phyloP scores from a whole-genome alignment of 2,797 vertebrate species.

The Scolopax bukidnonensis region DNA sequence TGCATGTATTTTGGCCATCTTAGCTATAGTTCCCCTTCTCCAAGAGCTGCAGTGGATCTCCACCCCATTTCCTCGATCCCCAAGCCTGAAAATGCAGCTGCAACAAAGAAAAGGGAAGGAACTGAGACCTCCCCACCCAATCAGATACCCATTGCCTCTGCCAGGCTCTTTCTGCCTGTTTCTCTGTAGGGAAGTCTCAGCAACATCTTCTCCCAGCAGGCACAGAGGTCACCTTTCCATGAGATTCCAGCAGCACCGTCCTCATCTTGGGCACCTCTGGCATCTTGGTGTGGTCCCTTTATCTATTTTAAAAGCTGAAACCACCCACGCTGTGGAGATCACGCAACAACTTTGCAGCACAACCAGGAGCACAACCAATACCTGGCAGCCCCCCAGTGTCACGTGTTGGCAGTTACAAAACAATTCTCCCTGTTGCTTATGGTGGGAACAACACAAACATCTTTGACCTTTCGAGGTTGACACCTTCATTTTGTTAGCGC shows the following conservation, averaged over 20 bases:
- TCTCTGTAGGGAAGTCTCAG: not conserved
- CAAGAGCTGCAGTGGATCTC: not conserved
- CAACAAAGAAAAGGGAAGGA: not conserved
- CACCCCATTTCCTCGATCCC: not conserved
- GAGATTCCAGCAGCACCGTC: not conserved
- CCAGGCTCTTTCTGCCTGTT: not conserved
- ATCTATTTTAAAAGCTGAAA: not conserved
- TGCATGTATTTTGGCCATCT: not conserved
- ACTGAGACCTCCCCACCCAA: not conserved
- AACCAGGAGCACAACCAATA: not conserved
- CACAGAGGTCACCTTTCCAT: fast-evolving
- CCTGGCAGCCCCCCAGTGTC: not conserved
- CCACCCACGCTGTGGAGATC: not conserved
- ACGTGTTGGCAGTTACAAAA: not conserved
- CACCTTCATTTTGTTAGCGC: not conserved
- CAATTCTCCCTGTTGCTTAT: fast-evolving
- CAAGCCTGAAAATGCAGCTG: not conserved
- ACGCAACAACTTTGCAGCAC: not conserved
- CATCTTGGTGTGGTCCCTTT: not conserved
- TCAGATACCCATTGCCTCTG: not conserved
- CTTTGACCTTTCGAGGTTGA: not conserved
- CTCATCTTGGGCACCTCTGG: not conserved
- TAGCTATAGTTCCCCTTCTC: not conserved
- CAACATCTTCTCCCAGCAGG: not conserved
- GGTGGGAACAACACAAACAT: not conserved